Evolutionary conservation across 1,140 invertebrate species (phyloP), one percentile per base, ranked within the genome.

Genomic region (Microvelia longipes): DNA sequence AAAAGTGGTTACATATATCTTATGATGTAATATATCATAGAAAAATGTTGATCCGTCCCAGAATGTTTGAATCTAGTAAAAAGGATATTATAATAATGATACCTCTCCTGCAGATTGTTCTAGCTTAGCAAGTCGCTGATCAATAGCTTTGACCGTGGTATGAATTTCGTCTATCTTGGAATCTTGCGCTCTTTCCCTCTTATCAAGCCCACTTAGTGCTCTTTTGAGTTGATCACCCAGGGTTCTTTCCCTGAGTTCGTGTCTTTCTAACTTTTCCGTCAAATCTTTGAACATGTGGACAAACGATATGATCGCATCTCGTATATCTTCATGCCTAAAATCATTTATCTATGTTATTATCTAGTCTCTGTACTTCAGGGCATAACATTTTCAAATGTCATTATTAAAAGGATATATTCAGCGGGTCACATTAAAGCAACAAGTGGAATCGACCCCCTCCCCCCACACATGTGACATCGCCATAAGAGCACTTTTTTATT

Each of bases 231-330:
- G 84, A 68, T 93, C 90, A 0, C 89, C 90, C 1, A 91, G 78
- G 5, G 88, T 87, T 61, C 88, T 84, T 76, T 93, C 91, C 19
- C 92, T 81, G 69, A 84, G 85, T 77, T 94, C 92, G 77, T 94
- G 92, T 28, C 91, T 80, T 75, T 92, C 91, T 71, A 94, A 77
- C 79, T 93, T 93, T 75, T 90, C 89, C 64, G 90, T 90, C 70
- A 88, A 86, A 27, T 85, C 84, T 27, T 89, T 82, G 78, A 92
- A 87, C 78, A 91, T 88, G 77, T 91, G 87, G 64, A 92, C 89
- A 71, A 96, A 79, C 28, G 89, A 90, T 72, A 92, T 77, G 77
- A 93, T 87, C 0, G 89, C 90, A 76, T 90, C 87, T 73, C 88
- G 85, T 68, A 93, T 89, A 71, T 93, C 90, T 79, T 90, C 88